Base-by-base conservation (phyloP, 2,888 invertebrate genomes). In the Diadegma fenestrale region DNA sequence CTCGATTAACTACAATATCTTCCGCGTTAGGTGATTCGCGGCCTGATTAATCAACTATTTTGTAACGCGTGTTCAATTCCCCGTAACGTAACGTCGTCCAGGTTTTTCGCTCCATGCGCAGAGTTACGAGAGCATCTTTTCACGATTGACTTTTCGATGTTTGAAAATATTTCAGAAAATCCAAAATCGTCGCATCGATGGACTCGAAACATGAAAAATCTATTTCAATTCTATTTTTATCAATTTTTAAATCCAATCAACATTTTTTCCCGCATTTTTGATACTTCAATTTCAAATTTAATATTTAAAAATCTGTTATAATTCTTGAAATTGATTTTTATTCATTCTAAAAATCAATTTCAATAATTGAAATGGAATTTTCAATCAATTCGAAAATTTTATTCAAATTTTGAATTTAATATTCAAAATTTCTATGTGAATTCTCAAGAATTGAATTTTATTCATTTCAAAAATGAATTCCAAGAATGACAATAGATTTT, bases 1-100 rank as follows among this genome's bases (percentile, higher is more conserved):
- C 85, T 85, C 85, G 85, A 85, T 85, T 85, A 80, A 80, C 82
- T 71, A 71, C 78, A 79, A 85, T 80, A 73, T 79, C 71, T 85
- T 85, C 75, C 79, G 79, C 66, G 79, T 82, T 85, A 76, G 79
- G 71, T 79, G 82, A 64, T 79, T 84, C 75, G 82, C 82, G 82
- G 45, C 12, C 22, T 37, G 66, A 68, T 68, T 68, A 61, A 63
- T 14, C 54, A 22, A 72, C 73, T 61, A 68, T 45, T 51, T 77
- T 77, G 48, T 85, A 71, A 76, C 73, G 75, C 78, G 63, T 78
- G 63, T 63, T 30, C 54, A 30, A 58, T 51, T 33, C 17, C 41
- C 12, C 51, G n/a, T n/a, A 22, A 8, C 8, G 19, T 10, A 51
- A 19, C 8, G 19, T 61, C 14, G 61, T 6, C 33, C 33, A n/a